These are phyloP conservation scores for Octodon degus DNA, from an alignment of 2,113 vertebrate species.

Conservation along the genomic window DNA sequence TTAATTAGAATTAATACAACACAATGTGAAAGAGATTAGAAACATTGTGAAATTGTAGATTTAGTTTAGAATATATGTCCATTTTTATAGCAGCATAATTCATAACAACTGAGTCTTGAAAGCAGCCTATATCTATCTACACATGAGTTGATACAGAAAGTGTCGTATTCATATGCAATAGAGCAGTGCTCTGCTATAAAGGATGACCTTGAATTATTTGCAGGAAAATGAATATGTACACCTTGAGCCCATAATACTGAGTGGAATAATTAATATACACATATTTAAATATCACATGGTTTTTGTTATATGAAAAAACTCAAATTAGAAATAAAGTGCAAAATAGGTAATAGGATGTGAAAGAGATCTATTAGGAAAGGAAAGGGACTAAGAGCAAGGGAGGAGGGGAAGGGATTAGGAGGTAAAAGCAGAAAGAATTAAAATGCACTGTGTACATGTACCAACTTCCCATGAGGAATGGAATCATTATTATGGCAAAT, in stretches of 20 bases:
- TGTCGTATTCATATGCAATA: neutral
- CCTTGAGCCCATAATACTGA: neutral
- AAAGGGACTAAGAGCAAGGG: neutral
- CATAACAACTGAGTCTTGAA: neutral
- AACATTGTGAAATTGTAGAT: neutral
- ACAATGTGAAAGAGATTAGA: neutral
- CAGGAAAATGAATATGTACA: neutral
- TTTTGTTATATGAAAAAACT: neutral
- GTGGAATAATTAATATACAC: neutral
- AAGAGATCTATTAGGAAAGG: neutral
- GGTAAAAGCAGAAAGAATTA: neutral
- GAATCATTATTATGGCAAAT: neutral
- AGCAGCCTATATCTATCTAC: neutral
- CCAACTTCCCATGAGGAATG: neutral
- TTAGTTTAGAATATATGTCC: neutral
- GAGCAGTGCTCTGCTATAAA: neutral
- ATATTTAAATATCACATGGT: neutral
- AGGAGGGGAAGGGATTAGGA: neutral
- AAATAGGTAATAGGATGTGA: neutral
- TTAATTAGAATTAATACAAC: slow-evolving; percentile 11
- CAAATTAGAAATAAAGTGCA: neutral
- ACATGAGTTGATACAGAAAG: neutral
- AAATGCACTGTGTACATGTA: neutral
- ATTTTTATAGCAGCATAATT: neutral
- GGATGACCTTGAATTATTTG: neutral